Percentiles rank a stretch among this genome's conserved stretches.
phyloP scores from a whole-genome alignment of 2,113 vertebrate genomes.

The Halcyon malimbica region DNA sequence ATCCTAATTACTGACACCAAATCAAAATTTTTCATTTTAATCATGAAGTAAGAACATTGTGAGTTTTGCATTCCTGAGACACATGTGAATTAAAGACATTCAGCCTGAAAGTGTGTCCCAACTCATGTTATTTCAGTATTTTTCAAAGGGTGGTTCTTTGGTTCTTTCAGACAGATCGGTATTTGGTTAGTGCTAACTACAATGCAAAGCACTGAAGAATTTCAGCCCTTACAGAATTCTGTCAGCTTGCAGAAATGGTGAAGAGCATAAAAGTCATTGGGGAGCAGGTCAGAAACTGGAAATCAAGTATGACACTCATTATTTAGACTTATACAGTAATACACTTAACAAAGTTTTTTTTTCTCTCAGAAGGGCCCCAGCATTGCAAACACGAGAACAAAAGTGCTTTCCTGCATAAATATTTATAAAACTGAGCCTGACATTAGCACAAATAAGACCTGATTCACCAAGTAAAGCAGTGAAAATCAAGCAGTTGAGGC shows the following conservation, averaged over 20 bases:
- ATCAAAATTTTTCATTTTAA: not conserved
- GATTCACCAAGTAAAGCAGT: not conserved
- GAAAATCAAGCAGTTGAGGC: not conserved
- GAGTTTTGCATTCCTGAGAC: not conserved
- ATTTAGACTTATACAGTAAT: slow-evolving; percentile 2
- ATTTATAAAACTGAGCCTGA: slow-evolving; percentile 12
- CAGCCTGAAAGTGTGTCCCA: not conserved
- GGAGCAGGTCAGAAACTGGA: not conserved
- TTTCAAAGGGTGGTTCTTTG: not conserved
- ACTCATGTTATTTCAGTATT: not conserved
- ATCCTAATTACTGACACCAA: not conserved
- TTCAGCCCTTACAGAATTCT: not conserved
- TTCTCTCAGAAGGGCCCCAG: not conserved
- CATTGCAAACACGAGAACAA: not conserved
- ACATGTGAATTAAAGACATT: not conserved
- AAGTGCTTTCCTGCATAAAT: not conserved
- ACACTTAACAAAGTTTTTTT: slow-evolving; percentile 1
- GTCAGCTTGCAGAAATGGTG: not conserved
- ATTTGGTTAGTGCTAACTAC: slow-evolving; percentile 14
- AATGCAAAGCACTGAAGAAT: not conserved
- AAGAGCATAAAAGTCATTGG: not conserved
- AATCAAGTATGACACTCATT: not conserved
- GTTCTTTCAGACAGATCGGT: slow-evolving; percentile 3
- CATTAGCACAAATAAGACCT: not conserved
- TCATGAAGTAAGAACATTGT: not conserved